Conservation (phyloP, 2,888 invertebrate species). For the Patella ulyssiponensis region DNA sequence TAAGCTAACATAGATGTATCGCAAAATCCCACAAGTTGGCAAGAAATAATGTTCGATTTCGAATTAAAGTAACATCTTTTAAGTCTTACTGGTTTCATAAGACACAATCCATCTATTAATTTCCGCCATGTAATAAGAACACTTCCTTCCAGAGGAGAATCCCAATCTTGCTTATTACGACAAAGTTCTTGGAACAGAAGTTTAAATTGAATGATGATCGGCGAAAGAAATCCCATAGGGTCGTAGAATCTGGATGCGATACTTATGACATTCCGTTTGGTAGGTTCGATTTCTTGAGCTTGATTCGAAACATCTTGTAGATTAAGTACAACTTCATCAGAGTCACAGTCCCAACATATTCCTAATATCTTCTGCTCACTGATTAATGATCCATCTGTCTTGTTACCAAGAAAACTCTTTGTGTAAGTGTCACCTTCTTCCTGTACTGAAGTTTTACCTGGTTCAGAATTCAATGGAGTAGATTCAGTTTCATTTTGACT, state of each 20-base stretch:
- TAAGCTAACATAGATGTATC: neutral
- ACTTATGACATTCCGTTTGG: neutral
- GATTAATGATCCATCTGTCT: no score
- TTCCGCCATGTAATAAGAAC: neutral
- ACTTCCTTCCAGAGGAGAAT: neutral
- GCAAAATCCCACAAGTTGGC: neutral
- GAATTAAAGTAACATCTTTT: neutral
- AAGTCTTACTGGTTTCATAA: neutral
- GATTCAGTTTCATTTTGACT: no score
- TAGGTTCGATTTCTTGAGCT: neutral
- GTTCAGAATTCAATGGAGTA: no score
- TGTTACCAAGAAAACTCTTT: no score
- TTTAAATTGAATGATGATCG: slow-evolving; percentile 1
- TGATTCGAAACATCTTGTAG: neutral
- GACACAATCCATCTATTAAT: neutral
- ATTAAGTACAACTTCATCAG: no score
- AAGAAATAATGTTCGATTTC: neutral
- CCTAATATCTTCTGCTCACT: no score
- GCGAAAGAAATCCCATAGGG: slow-evolving; percentile 6
- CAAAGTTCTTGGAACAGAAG: neutral
- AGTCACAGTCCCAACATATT: no score
- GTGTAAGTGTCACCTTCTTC: no score
- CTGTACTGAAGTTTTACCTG: no score
- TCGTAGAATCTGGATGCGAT: neutral
- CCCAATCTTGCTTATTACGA: neutral